Base-by-base conservation (phyloP, 2,888 invertebrate species). In the Drosophila longiperda region DNA sequence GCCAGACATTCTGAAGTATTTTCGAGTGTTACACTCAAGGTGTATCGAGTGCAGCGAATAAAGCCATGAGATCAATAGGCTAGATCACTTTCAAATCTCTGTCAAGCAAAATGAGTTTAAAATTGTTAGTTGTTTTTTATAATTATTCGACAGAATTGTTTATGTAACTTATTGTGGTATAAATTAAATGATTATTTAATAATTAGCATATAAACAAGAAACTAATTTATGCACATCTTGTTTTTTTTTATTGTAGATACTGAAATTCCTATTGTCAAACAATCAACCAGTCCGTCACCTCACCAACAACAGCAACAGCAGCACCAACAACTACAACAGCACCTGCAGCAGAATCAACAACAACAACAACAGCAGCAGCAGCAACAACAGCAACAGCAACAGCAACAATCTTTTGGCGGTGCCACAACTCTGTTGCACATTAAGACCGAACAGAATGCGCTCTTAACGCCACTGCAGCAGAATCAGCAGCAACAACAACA, bases 191-290 rank as follows among this genome's bases (percentile, higher is more conserved):
- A n/a, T 29, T 32, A 50, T 50, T 29, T 50, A n/a, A 50, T 32
- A 32, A 50, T 29, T 55, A 40, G 5, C 32, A 26, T n/a, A 50
- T 23, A 45, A 45, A 23, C 20, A 45, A 45, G 7, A 23, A 48
- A 45, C 20, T 57, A 63, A 77, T 63, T 55, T 23, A 42, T 32
- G 42, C 29, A 12, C 55, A 45, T 45, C 8, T 45, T 33, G 0
- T 26, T 20, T 20, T 36, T 76, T 70, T 53, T n/a, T 78, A 67
- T 52, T 76, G 85, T 91, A 92, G 93, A 93, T 89, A 93, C 93
- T 66, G 93, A 93, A 92, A 93, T 93, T 92, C 93, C 93, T 90
- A 91, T 92, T 82, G 93, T 93, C 53, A 93, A 93, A 87, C 93
- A 93, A 90, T 93, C 93, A 79, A 91, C 93, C 82, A 93, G 93